These are phyloP conservation scores for Epinephelus moara DNA, from an alignment of 2,113 vertebrate species.

Conservation along the genomic window DNA sequence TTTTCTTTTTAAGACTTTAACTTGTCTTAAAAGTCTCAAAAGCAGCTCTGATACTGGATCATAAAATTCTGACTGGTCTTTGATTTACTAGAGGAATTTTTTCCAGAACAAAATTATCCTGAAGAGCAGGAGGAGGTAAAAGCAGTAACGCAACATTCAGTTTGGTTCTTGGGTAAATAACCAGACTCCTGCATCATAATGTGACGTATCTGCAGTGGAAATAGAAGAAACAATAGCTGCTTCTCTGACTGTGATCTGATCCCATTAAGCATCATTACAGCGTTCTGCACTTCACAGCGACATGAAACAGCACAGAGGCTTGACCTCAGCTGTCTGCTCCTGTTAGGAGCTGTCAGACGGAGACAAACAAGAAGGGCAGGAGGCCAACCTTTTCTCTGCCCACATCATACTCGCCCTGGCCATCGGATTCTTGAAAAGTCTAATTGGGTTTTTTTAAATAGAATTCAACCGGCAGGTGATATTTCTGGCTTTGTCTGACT, in stretches of 20 bases:
- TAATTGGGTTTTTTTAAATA: background rate
- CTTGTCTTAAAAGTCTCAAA: background rate
- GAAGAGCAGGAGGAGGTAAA: background rate
- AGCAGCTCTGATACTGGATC: background rate
- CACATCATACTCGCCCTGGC: background rate
- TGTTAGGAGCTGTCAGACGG: conserved; percentile 20
- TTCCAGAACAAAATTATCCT: background rate
- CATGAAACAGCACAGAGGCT: conserved; percentile 10
- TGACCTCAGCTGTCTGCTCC: conserved; percentile 38
- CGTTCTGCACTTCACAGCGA: background rate
- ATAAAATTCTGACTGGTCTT: background rate
- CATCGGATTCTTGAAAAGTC: background rate
- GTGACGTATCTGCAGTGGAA: background rate
- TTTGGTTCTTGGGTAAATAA: background rate
- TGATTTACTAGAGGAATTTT: background rate
- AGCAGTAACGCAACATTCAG: background rate
- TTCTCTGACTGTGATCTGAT: conserved; percentile 8
- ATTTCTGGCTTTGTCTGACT: background rate
- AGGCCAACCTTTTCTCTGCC: background rate
- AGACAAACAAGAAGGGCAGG: background rate
- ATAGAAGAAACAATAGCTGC: conserved; percentile 4
- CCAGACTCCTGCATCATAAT: background rate
- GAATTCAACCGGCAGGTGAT: background rate
- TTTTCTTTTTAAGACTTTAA: no score
- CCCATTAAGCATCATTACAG: conserved; percentile 16